Evolutionary conservation across 2,797 vertebrate species (phyloP), one percentile per base, ranked within the genome.

Genomic region (Adelosebastes latens): DNA sequence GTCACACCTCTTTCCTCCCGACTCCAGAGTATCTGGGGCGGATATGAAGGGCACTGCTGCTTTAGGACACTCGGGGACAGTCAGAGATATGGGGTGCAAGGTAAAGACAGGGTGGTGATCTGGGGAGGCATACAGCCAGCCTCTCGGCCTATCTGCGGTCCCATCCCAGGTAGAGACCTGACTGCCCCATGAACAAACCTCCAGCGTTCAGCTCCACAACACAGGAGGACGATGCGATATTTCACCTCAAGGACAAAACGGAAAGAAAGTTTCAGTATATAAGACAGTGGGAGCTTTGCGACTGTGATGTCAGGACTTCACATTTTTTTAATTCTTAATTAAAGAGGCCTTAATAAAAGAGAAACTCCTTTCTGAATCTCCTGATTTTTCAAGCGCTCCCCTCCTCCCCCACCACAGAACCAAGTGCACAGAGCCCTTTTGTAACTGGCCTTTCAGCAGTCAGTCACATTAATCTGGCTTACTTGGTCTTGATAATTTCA

Each of bases 311-410:
- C 90, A 90, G 77, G 86, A 93, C 83, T 77, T 82, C 74, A 77
- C 71, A 11, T 79, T 80, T 42, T 63, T 76, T 46, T n/a, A 14
- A 25, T 82, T 87, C 75, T 84, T 73, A 73, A 91, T 89, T 91
- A 85, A 91, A 93, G 94, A 92, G 93, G 95, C 95, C 95, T 96
- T 96, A 95, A 94, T 86, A 82, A 82, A 84, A 32, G 63, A 62
- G 4, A 63, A 58, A 59, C 25, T 55, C 9, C 20, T 83, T 77
- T 87, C 78, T 76, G 14, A 76, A 78, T 82, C 61, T 79, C 42
- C 64, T 82, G 72, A 81, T 88, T 87, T 80, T 70, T 81, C 69
- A 74, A 82, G 66, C n/a, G 42, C 84, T 69, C 65, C 72, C 60
- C 12, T 39, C 12, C 4, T 39, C 74, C 60, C 7, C 72, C 63